Base-by-base conservation (phyloP, 2,797 vertebrate genomes). In the Tinamus major region DNA sequence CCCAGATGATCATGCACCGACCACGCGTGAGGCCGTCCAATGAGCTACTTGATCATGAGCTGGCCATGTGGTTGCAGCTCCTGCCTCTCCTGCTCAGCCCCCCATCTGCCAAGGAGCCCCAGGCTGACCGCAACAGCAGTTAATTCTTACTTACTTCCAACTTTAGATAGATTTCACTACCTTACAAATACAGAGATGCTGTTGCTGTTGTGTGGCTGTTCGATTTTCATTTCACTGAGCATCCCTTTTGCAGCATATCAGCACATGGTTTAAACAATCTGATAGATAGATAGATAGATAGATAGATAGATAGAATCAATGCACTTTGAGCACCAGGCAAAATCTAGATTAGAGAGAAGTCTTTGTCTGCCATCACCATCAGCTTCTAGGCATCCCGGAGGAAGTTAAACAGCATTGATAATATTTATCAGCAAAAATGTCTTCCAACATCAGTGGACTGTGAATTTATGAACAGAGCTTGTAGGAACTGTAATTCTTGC, bases 201-300 rank as follows among this genome's bases (percentile, higher is more conserved):
- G 88, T 94, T 86, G 31, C 65, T 90, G 55, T 75, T 85, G 10
- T 44, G 61, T 93, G 51, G 86, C 76, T 79, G 65, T 64, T 85
- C 89, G 83, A 86, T 92, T 72, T 93, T 87, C 68, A 74, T 21
- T 78, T 94, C 37, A 11, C 63, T 84, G 63, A 33, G 68, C 61
- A 87, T 83, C 79, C 90, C 51, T 89, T 96, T 89, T 76, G 37
- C 27, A 94, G 76, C 61, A 86, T 51, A 65, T 91, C 35, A 63
- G 65, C 76, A 93, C 56, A 63, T 33, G 90, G 61, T 95, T 83
- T 93, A 65, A 93, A 89, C 27, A 94, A 21, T 63, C 42, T 75
- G 87, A 20, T 46, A 46, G 8, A 13, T 41, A 41, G 13, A 42
- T 42, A 42, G 15, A 42, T 48, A 48, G 9, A 49, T 49, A 49